phyloP scores from a whole-genome alignment of 64 coral and sea anemone genomes.

The Porites australiensis region DNA sequence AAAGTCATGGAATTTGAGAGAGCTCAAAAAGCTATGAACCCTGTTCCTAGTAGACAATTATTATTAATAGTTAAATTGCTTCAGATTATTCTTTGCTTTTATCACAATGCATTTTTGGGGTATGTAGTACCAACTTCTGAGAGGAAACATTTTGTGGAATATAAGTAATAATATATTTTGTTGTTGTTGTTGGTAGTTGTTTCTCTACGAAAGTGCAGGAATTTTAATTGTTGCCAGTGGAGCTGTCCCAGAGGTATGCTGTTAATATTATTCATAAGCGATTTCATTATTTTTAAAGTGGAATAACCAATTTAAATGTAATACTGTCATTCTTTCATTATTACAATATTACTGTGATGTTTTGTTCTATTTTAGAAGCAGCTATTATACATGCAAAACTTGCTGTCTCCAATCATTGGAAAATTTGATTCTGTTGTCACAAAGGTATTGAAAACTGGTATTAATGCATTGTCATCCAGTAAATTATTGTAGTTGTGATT shows the following conservation, averaged over 20 bases:
- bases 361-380: constrained; percentile 78
- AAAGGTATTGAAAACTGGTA: constrained; percentile 60
- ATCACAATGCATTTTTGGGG: no score
- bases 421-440: constrained; percentile 82
- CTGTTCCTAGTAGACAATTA: no score
- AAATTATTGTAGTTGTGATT: no score
- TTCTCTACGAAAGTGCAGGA: constrained; percentile 98
- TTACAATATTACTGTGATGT: neutral
- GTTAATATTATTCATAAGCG: neutral
- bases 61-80: no score
- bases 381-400: constrained; percentile 88
- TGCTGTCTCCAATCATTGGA: constrained; percentile 81
- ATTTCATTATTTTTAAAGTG: no score
- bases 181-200: constrained; percentile 58
- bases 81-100: no score
- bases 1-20: no score
- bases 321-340: neutral
- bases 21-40: no score
- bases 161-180: neutral
- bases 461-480: no score
- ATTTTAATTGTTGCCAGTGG: constrained; percentile 93
- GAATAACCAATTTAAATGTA: no score
- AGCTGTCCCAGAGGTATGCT: constrained; percentile 85
- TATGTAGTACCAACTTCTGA: no score
- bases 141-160: neutral